Conservation (phyloP, 2,113 vertebrate species). For the Pogonocichla stellata region DNA sequence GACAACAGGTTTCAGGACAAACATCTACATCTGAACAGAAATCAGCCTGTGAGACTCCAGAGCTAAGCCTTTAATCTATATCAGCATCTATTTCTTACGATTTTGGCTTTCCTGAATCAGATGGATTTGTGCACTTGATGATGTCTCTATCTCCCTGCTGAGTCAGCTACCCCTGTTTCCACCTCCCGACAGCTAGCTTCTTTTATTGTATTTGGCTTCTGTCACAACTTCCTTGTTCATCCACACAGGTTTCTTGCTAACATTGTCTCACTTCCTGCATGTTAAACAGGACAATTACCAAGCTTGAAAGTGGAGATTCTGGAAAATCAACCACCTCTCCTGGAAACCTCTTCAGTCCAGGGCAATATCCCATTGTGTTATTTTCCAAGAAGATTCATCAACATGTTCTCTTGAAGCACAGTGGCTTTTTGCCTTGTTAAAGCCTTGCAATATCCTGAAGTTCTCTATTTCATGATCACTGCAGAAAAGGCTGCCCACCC, state of each 20-base stretch:
- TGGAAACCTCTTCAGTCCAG: not conserved
- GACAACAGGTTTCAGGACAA: not conserved
- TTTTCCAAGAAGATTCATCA: not conserved
- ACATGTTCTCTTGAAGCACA: not conserved
- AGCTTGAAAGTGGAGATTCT: not conserved
- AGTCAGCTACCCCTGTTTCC: not conserved
- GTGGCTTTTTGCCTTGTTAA: not conserved
- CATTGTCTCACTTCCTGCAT: not conserved
- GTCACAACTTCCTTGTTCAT: not conserved
- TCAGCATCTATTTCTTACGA: rapidly evolving
- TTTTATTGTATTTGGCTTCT: not conserved
- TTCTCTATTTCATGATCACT: not conserved
- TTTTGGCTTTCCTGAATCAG: not conserved
- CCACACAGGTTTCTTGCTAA: not conserved
- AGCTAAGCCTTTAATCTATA: not conserved
- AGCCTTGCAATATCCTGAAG: not conserved
- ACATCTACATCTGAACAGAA: not conserved
- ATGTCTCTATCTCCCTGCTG: not conserved
- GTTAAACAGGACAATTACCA: not conserved
- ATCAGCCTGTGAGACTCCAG: not conserved
- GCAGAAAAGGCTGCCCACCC: not conserved
- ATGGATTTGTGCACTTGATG: not conserved
- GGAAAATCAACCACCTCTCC: not conserved
- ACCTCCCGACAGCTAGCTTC: not conserved
- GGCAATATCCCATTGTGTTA: not conserved